These are phyloP conservation scores for Crocodylus rhombifer DNA, from an alignment of 2,797 vertebrate species.

Conservation along the genomic window DNA sequence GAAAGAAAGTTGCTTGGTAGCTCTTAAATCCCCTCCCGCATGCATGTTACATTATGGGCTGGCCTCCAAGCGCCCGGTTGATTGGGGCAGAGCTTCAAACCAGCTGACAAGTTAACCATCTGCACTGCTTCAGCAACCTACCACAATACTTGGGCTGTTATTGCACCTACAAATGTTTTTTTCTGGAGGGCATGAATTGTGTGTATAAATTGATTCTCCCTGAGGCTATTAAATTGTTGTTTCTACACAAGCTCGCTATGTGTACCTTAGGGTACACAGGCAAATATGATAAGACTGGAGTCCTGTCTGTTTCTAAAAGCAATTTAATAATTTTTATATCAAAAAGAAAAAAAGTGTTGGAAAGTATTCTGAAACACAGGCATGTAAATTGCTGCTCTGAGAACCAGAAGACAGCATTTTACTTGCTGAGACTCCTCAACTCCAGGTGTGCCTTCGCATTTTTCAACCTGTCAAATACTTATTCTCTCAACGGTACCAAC, in stretches of 20 bases:
- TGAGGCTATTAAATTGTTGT: not conserved
- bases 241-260: not conserved
- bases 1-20: rapidly evolving
- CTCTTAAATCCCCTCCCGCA: not conserved
- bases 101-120: not conserved
- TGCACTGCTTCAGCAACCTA: not conserved
- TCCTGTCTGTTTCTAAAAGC: slow-evolving; percentile 1
- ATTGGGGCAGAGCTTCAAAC: not conserved
- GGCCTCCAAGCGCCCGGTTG: not conserved
- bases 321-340: slow-evolving; percentile 53
- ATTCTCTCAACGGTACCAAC: not conserved
- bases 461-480: slow-evolving; percentile 2
- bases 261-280: slow-evolving; percentile 32
- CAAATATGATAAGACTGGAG: slow-evolving; percentile 56
- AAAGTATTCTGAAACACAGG: slow-evolving; percentile 22
- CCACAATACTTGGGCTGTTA: not conserved
- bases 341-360: slow-evolving; percentile 1
- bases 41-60: not conserved
- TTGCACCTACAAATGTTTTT: rapidly evolving
- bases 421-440: not conserved
- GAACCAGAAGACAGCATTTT: not conserved
- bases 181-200: not conserved
- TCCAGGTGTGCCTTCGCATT: not conserved
- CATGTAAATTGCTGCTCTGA: slow-evolving; percentile 13
- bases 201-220: not conserved